Base-by-base conservation (phyloP, 2,113 vertebrate genomes). In the Lamprotornis superbus region DNA sequence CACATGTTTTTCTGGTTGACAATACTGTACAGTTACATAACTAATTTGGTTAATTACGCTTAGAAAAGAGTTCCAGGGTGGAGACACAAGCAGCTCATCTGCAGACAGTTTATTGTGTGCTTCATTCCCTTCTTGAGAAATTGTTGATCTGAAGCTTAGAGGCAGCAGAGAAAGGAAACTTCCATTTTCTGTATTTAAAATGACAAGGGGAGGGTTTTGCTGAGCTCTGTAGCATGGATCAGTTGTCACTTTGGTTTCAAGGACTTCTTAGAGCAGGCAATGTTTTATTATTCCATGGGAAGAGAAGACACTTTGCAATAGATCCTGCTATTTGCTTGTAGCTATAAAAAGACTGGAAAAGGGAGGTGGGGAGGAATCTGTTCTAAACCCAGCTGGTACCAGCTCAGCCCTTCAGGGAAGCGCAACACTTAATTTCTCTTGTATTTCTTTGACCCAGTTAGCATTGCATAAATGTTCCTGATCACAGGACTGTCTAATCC, bases 371-470 rank as follows among this genome's bases (percentile, higher is more conserved):
- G 76, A 93, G 39, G 83, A 67, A 78, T 67, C 47, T 70, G 39
- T 35, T 86, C 78, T 63, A 92, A 92, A 94, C 94, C 93, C 91
- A 67, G 92, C 87, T 88, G 75, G 76, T 86, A 73, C 76, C 71
- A 55, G 89, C 94, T 78, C 94, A 93, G 89, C 83, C 93, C 93
- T 92, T 78, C 73, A 70, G 94, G 83, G 89, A 94, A 90, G 60
- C 35, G 16, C 56, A 63, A 5, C 4, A 0, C 47, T 93, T 88
- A n/a, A 90, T 95, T 93, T 90, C 83, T 86, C 86, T 56, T 63
- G 56, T 81, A 63, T 92, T 94, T 96, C 94, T 95, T 94, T 96
- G 96, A 94, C 96, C 93, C 89, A 96, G 73, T 95, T 97, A 96
- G 80, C 73, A 60, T 74, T 67, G 86, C 90, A 90, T 69, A 74